A percentile compares a stretch with the other conserved stretches of the same genome.
These are phyloP conservation scores for Cotesia vestalis DNA, from an alignment of 1,140 invertebrate species.

Conservation along the genomic window DNA sequence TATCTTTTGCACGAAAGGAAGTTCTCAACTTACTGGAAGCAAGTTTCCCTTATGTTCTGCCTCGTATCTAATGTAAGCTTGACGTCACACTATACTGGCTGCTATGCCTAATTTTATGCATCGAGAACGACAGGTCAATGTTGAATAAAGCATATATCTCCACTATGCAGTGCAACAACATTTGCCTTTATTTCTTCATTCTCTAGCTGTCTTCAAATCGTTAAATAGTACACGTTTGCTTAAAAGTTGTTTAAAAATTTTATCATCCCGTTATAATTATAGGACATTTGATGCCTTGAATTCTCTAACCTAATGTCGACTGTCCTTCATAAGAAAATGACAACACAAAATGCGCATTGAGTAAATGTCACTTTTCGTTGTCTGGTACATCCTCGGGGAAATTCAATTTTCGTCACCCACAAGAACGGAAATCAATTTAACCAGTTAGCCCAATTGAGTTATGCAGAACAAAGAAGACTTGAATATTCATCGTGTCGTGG, in stretches of 20 bases:
- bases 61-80: constrained; percentile 14
- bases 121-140: constrained; percentile 31
- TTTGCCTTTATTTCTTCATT: not conserved
- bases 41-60: not conserved
- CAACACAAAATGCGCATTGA: constrained; percentile 20
- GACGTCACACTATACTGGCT: constrained; percentile 23
- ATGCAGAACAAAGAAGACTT: constrained; percentile 31
- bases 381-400: constrained; percentile 23
- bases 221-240: not conserved
- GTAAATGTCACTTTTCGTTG: constrained; percentile 31
- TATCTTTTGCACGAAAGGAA: constrained; percentile 16
- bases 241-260: not conserved
- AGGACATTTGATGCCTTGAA: not conserved
- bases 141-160: constrained; percentile 19
- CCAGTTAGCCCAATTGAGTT: constrained; percentile 35
- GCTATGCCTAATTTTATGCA: constrained; percentile 35
- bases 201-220: constrained; percentile 7
- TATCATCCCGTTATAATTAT: too few species aligned
- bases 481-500: constrained; percentile 30
- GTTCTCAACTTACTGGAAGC: constrained; percentile 25
- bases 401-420: constrained; percentile 35
- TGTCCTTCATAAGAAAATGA: constrained; percentile 1
- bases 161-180: not conserved
- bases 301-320: constrained; percentile 3
- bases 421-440: constrained; percentile 35